Evolutionary conservation across 2,113 vertebrate species (phyloP), one percentile per base, ranked within the genome.

Genomic region (Bubo bubo): DNA sequence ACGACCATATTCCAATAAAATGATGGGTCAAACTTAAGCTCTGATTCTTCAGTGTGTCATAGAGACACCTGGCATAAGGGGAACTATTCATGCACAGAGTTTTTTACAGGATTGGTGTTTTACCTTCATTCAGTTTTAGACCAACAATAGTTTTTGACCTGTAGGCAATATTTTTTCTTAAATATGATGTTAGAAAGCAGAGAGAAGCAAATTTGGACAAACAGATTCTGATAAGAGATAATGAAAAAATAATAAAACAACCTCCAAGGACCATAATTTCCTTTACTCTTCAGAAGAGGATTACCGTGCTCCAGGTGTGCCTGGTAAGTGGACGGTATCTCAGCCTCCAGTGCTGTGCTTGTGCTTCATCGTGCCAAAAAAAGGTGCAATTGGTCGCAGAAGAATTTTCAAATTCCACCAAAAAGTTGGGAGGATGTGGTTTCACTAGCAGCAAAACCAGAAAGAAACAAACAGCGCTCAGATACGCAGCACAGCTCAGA

Each of bases 301-400:
- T 98, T 97, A 98, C 98, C 98, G 0, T 84, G 45, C 63, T 97
- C 98, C 98, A 98, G 73, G 34, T 3, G 9, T 5, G 39, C 37
- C 63, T 39, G 71, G 50, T 3, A 1, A 34, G 24, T 3, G 97
- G 90, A 2, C 96, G 97, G 17, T 97, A 98, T 63, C 97, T 95
- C 73, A 98, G 84, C 87, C 90, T 96, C 88, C 53, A 98, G 55
- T 64, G 84, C 35, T 21, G 79, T 1, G 79, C 96, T 7, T 18
- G 74, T 0, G 27, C 89, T 8, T 83, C 90, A 0, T 50, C 58
- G 5, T 50, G 90, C 97, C 97, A 96, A 12, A 15, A 59, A 7
- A 98, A 34, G 39, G 41, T 92, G 86, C 98, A 98, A 47, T 4
- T 94, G 86, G 79, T 90, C 6, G 9, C 79, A 12, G 97, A 96